Evolutionary conservation across 2,888 invertebrate species (phyloP).

Genomic region (Nephrotoma appendiculata): DNA sequence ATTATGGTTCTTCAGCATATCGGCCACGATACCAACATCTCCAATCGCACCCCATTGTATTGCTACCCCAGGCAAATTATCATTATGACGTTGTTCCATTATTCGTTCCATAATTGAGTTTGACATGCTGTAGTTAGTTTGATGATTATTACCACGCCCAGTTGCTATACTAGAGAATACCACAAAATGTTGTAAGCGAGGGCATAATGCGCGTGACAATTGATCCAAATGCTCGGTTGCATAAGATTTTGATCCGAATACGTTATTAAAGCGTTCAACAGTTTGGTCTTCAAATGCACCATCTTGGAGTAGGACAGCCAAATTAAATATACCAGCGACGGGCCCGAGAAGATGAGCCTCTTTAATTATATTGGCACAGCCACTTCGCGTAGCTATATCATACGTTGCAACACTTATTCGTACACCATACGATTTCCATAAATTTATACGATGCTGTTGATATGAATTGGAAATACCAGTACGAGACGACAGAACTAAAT

Average conservation of each 20-base stretch:
- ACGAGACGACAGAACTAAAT: slow-evolving; percentile 66
- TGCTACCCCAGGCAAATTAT: slow-evolving; percentile 64
- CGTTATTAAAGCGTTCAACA: slow-evolving; percentile 47
- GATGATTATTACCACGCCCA: slow-evolving; percentile 82
- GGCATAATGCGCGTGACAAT: slow-evolving; percentile 42
- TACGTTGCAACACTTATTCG: slow-evolving; percentile 51
- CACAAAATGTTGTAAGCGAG: slow-evolving; percentile 56
- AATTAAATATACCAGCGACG: slow-evolving; percentile 76
- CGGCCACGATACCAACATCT: slow-evolving; percentile 71
- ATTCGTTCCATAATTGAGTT: slow-evolving; percentile 85
- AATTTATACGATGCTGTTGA: slow-evolving; percentile 54
- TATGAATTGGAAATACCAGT: slow-evolving; percentile 69
- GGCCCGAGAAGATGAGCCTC: slow-evolving; percentile 48
- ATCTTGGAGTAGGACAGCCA: slow-evolving; percentile 70
- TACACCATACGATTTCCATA: slow-evolving; percentile 58
- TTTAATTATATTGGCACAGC: slow-evolving; percentile 51
- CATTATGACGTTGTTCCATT: slow-evolving; percentile 53
- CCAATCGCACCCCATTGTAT: slow-evolving; percentile 91
- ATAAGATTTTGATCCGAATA: slow-evolving; percentile 63
- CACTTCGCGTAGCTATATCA: slow-evolving; percentile 53
- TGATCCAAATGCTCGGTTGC: slow-evolving; percentile 67
- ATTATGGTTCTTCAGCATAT: slow-evolving; percentile 55
- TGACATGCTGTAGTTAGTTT: slow-evolving; percentile 81
- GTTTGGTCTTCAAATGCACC: slow-evolving; percentile 65
- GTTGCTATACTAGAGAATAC: slow-evolving; percentile 86